Conservation (phyloP, 1,140 invertebrate species). For the Pseudomyrmex gracilis region DNA sequence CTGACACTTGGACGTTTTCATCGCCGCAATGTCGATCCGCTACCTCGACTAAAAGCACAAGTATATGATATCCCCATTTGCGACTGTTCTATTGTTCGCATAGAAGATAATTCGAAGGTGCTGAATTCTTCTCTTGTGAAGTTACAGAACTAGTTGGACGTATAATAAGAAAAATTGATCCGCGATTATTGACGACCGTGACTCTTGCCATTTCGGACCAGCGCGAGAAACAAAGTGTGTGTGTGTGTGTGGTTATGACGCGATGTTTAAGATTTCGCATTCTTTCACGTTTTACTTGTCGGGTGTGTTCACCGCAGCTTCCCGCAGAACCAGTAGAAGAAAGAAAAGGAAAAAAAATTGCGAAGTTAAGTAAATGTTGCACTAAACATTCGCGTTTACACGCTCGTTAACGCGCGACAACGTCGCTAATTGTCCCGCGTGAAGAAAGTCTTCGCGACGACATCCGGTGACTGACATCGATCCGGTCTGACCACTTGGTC, state of each 20-base stretch:
- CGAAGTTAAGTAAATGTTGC: constrained; percentile 2
- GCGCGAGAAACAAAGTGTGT: neutral
- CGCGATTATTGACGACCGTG: constrained; percentile 13
- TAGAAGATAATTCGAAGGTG: no score
- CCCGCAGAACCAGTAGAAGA: constrained; percentile 25
- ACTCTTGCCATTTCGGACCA: constrained; percentile 43
- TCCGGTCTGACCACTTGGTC: neutral
- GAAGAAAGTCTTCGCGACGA: constrained; percentile 35
- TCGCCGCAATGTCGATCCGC: neutral
- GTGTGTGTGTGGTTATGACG: neutral
- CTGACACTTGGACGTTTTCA: constrained; percentile 6
- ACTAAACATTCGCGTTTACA: constrained; percentile 30
- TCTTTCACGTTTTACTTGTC: constrained; percentile 12
- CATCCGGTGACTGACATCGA: neutral
- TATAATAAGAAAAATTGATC: neutral
- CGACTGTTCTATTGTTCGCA: neutral
- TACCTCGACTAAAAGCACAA: neutral
- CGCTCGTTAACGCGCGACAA: constrained; percentile 2
- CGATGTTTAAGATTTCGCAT: constrained; percentile 29
- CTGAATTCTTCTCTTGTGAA: neutral
- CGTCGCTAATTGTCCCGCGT: constrained; percentile 23
- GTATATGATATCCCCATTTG: neutral
- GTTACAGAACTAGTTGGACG: neutral
- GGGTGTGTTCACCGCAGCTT: neutral
- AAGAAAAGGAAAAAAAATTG: constrained; percentile 53